These are phyloP conservation scores for Epirrhoe tristata DNA, from an alignment of 2,888 invertebrate species.

Conservation along the genomic window DNA sequence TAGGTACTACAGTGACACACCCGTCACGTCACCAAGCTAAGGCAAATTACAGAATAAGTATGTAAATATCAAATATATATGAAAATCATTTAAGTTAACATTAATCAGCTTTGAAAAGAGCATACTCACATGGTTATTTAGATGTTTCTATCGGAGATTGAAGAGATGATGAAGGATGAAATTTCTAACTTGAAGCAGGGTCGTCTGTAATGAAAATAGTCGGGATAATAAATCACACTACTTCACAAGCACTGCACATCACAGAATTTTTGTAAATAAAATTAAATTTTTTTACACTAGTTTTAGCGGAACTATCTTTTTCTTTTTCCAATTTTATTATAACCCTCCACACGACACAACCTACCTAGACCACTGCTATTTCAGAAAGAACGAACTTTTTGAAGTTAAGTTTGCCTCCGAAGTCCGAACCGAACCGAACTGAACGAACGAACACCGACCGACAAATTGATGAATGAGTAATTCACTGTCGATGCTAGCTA, in stretches of 20 bases:
- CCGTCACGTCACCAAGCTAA: too few relatives aligned
- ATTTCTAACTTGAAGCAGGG: conserved; percentile 70
- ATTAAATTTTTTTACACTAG: neutral
- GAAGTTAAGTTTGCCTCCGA: conserved; percentile 25
- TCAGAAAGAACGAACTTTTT: conserved; percentile 58
- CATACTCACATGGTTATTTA: conserved; percentile 69
- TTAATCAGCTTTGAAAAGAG: neutral
- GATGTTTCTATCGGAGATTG: conserved; percentile 47
- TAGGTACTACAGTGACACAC: too few relatives aligned
- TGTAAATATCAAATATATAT: neutral
- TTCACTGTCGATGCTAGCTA: neutral
- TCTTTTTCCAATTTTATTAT: neutral
- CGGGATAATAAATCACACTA: neutral
- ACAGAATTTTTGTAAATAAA: conserved; percentile 2
- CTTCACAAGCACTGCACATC: conserved; percentile 3
- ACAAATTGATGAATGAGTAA: conserved; percentile 10
- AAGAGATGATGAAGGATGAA: conserved; percentile 61
- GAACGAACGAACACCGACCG: too few relatives aligned
- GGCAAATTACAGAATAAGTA: too few relatives aligned
- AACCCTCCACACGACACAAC: conserved; percentile 55
- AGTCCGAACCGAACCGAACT: too few relatives aligned
- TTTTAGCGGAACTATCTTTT: too few relatives aligned
- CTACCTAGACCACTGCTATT: conserved; percentile 79
- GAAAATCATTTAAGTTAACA: neutral
- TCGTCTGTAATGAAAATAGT: conserved; percentile 53